Evolutionary conservation across 2,888 invertebrate species (phyloP), one percentile per base, ranked within the genome.

Genomic region (Vandiemenella viatica): DNA sequence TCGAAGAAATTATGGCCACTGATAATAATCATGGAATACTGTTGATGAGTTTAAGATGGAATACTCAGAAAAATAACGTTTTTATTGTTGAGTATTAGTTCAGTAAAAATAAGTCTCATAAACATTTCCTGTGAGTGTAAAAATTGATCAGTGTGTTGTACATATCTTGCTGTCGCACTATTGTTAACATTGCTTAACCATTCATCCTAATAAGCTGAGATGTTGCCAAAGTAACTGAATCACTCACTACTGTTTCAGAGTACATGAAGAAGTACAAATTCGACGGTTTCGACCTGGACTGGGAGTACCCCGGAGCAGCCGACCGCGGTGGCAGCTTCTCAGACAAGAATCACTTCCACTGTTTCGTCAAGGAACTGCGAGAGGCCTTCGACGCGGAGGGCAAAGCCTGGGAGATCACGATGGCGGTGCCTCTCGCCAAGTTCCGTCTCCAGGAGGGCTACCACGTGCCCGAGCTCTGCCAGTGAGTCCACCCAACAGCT

Each of bases 291-390:
- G 89, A 90, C 62, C 70, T 89, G 58, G 89, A 90, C 62, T 90
- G 90, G 89, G 90, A 90, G 65, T 90, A 90, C 62, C 89, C 90
- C 1, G 89, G 84, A 1, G 90, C 90, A 0, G 77, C 86, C 0
- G 90, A 90, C 65, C 76, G 90, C 22, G 87, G 87, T 6, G 90
- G 90, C 32, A 80, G 76, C 49, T 88, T 77, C 65, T 77, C 82
- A 10, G 90, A 91, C 65, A 89, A 88, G 65, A 82, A 89, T 58
- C 74, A 75, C 52, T 90, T 89, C 68, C 72, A 84, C 37, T 87
- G 76, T 62, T 80, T 87, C 55, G 87, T 88, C 1, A 80, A 89
- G 61, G 90, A 90, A 64, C 60, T 91, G 55, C 71, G 79, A 54
- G 72, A 83, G 19, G 88, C 87, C 1, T 90, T 91, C 62, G 76